Evolutionary conservation across 23 tunicate species (phyloP).

Genomic region (Styela clava): DNA sequence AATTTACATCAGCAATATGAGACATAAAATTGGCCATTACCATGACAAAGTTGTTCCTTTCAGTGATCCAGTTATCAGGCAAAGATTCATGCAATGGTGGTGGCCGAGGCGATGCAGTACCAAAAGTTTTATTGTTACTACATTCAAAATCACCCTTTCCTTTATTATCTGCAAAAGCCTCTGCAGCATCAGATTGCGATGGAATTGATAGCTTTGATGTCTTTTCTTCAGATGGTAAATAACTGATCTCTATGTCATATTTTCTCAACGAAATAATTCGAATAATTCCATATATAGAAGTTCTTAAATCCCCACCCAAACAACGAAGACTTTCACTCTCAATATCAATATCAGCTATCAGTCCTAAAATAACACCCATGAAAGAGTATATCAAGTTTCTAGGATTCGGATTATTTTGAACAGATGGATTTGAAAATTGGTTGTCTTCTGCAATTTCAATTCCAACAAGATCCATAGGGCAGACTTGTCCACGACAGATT

Average conservation of each 20-base stretch:
- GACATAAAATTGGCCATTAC: constrained; percentile 38
- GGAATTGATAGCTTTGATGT: background rate
- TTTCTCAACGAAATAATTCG: constrained; percentile 43
- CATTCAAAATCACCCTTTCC: background rate
- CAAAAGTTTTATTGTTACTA: background rate
- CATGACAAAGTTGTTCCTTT: constrained; percentile 19
- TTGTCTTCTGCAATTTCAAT: constrained; percentile 34
- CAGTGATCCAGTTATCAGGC: constrained; percentile 39
- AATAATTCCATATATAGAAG: constrained; percentile 46
- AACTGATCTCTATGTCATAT: constrained; percentile 52
- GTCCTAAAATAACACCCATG: constrained; percentile 58
- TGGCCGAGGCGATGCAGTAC: background rate
- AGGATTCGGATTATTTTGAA: constrained; percentile 5
- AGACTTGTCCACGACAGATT: constrained; percentile 59
- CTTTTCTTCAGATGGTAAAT: constrained; percentile 21
- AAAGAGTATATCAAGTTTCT: constrained; percentile 34
- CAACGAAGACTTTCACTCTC: constrained; percentile 72
- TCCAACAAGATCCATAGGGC: constrained; percentile 46
- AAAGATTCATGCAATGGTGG: constrained; percentile 12
- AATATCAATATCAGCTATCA: constrained; percentile 91
- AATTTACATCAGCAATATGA: constrained; percentile 36
- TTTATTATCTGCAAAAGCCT: background rate
- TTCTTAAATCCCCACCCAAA: constrained; percentile 59
- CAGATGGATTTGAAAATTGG: background rate
- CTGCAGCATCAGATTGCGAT: background rate